phyloP scores from a whole-genome alignment of 2,797 vertebrate genomes.

The Prunella strophiata region DNA sequence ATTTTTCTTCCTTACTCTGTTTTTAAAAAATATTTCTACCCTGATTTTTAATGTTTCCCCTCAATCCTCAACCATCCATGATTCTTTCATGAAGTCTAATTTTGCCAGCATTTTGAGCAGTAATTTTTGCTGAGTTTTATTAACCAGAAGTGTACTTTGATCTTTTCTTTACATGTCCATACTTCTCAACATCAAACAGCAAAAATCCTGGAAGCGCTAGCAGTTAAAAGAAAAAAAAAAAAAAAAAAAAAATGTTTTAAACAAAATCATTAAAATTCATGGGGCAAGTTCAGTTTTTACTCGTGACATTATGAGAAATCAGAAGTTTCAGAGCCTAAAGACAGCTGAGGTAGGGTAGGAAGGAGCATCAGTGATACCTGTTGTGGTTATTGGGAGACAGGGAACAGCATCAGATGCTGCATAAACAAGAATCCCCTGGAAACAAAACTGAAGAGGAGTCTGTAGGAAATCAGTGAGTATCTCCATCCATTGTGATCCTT shows the following conservation, averaged over 20 bases:
- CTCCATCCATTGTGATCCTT: not conserved
- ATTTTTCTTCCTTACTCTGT: not conserved
- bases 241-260: not conserved
- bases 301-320: not conserved
- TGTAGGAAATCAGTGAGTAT: not conserved
- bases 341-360: not conserved
- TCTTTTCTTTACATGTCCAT: conserved; percentile 54
- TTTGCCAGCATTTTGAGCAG: conserved; percentile 46
- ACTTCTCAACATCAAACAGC: conserved; percentile 52
- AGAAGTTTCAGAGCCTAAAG: not conserved
- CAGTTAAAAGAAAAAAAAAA: conserved; percentile 3
- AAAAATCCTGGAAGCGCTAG: conserved; percentile 11
- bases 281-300: not conserved
- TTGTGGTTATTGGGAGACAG: not conserved
- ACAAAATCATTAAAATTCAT: conserved; percentile 8
- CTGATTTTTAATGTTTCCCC: conserved; percentile 23
- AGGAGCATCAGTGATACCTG: not conserved
- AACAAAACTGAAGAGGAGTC: not conserved
- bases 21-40: not conserved
- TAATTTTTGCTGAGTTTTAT: conserved; percentile 59
- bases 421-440: not conserved
- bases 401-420: not conserved
- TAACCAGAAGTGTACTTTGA: conserved; percentile 48
- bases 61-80: not conserved
- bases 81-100: conserved; percentile 56